A percentile compares a stretch with the other conserved stretches of the same genome.
These are phyloP conservation scores for Lithophane ornitopus DNA, from an alignment of 2,888 invertebrate genomes.

Conservation along the genomic window DNA sequence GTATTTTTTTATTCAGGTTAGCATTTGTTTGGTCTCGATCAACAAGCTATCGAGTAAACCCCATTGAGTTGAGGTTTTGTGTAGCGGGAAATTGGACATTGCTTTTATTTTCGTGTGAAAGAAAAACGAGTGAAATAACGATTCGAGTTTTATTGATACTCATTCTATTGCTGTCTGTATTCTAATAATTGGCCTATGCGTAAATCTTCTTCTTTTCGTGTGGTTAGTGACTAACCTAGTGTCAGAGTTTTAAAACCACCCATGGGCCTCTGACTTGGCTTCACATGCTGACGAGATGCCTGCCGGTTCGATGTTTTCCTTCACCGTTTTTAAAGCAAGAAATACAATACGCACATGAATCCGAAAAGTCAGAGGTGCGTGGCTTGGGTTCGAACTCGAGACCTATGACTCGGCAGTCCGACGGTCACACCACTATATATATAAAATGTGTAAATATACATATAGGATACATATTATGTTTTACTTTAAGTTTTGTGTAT, in stretches of 20 bases:
- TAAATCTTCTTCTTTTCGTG: not conserved
- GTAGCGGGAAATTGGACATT: slow-evolving; percentile 39
- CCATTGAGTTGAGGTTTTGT: slow-evolving; percentile 50
- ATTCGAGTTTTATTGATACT: slow-evolving; percentile 15
- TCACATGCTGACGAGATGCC: too few relatives aligned
- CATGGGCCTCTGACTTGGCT: too few relatives aligned
- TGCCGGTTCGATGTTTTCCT: too few relatives aligned
- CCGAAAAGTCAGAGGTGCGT: too few relatives aligned
- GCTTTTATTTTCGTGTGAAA: slow-evolving; percentile 36
- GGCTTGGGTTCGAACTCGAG: too few relatives aligned
- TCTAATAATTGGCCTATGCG: not conserved
- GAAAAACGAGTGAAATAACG: slow-evolving; percentile 18
- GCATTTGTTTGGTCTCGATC: slow-evolving; percentile 53
- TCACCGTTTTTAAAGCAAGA: too few relatives aligned
- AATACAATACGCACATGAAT: too few relatives aligned
- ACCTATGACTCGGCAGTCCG: too few relatives aligned
- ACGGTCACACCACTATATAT: too few relatives aligned
- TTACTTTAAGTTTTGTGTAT: not conserved
- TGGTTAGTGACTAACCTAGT: too few relatives aligned
- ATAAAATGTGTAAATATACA: too few relatives aligned
- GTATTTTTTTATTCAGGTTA: slow-evolving; percentile 49
- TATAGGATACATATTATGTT: not conserved
- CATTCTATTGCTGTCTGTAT: slow-evolving; percentile 7
- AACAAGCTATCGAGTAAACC: slow-evolving; percentile 55
- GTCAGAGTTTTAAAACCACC: too few relatives aligned